These are phyloP conservation scores for Drosophila sp. DNA, from an alignment of 1,140 invertebrate species.

Conservation along the genomic window DNA sequence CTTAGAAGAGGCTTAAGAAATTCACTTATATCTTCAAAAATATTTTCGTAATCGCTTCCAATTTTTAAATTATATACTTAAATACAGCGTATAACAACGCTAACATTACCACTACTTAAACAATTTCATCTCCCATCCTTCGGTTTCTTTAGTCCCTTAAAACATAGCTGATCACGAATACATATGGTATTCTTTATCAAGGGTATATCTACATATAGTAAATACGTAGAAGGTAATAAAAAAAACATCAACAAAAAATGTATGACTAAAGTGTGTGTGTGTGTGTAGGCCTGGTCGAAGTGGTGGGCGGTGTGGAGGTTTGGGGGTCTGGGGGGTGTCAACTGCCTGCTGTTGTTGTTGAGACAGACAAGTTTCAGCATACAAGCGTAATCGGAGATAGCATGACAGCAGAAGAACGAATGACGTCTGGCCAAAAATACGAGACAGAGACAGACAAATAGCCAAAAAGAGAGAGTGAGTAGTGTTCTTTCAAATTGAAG, in stretches of 20 bases:
- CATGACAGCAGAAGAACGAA: conserved; percentile 20
- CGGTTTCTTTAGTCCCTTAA: no score
- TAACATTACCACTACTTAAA: no score
- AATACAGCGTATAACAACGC: no score
- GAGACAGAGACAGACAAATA: conserved; percentile 4
- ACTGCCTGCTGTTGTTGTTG: not conserved
- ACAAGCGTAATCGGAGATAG: conserved; percentile 34
- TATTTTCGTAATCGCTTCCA: no score
- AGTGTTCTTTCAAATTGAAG: conserved; percentile 10
- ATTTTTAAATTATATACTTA: no score
- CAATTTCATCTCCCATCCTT: no score
- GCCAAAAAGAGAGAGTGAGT: conserved; percentile 11
- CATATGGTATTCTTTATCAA: not conserved
- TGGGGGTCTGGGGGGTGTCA: conserved; percentile 8
- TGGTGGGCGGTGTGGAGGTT: not conserved
- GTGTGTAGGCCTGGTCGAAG: not conserved
- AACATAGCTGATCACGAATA: no score
- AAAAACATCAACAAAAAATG: conserved; percentile 51
- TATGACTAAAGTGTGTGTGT: not conserved
- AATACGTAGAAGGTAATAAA: conserved; percentile 17
- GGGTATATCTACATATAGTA: not conserved
- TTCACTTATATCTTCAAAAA: no score
- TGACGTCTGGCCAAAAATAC: conserved; percentile 15
- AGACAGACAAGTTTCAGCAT: conserved; percentile 36
- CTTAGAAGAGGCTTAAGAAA: no score